phyloP scores from a whole-genome alignment of 2,888 invertebrate genomes.

The Lissocephala sabroskyi region DNA sequence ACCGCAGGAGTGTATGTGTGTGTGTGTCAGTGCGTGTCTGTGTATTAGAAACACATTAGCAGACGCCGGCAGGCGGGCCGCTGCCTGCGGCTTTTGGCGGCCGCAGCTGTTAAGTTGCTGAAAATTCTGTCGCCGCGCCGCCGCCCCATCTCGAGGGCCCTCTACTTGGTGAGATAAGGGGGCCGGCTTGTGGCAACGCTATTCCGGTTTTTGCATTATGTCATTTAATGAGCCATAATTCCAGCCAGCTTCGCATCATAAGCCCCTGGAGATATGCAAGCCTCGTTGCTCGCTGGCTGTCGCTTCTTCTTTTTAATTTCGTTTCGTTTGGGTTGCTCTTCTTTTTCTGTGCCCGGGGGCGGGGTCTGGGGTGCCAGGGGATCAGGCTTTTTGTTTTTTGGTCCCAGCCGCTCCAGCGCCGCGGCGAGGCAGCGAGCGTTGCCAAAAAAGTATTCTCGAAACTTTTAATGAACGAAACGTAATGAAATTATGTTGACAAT shows the following conservation, averaged over 20 bases:
- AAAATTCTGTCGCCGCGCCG: too few relatives aligned
- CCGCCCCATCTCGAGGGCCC: too few relatives aligned
- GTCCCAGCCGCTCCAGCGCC: too few relatives aligned
- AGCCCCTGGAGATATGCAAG: constrained; percentile 26
- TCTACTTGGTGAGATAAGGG: too few relatives aligned
- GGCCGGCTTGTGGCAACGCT: constrained; percentile 5
- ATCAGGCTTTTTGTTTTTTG: too few relatives aligned
- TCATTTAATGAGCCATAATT: constrained; percentile 60
- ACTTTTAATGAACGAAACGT: constrained; percentile 53
- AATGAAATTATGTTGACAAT: constrained; percentile 54
- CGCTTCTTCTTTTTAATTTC: constrained; percentile 21
- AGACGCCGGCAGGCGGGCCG: constrained; percentile 25
- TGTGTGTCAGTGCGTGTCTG: constrained; percentile 30
- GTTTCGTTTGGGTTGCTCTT: neutral
- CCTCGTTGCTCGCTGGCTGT: too few relatives aligned
- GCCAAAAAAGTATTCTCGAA: constrained; percentile 35
- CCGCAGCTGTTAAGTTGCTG: constrained; percentile 26
- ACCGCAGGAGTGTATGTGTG: constrained; percentile 26
- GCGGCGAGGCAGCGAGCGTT: too few relatives aligned
- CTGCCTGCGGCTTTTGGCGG: constrained; percentile 31
- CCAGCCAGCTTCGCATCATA: constrained; percentile 33
- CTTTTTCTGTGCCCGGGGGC: too few relatives aligned
- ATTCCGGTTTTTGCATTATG: constrained; percentile 36
- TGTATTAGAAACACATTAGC: constrained; percentile 57
- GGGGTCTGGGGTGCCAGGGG: too few relatives aligned